Evolutionary conservation across 2,888 invertebrate genomes (phyloP), one percentile per base, ranked within the genome.

Genomic region (Drosophila mettleri): DNA sequence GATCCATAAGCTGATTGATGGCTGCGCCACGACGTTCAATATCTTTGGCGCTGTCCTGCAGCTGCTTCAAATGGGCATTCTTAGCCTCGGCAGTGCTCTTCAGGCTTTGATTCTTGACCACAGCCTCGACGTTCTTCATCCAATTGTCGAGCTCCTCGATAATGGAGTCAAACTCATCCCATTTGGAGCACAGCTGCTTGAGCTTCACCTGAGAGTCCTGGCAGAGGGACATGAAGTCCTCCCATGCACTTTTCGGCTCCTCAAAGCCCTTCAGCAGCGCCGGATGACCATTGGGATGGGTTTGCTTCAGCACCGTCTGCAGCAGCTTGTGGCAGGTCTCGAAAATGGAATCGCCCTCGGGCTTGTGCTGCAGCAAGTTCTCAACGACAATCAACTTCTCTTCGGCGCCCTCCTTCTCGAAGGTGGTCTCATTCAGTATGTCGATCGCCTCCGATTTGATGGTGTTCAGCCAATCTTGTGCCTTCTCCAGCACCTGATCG

Each of bases 61-160:
- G 93, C 91, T 96, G 97, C 58, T 95, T 94, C 55, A 97, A 93
- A 91, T 98, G 96, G 9, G 94, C 93, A 71, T 94, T 93, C 92
- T 98, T 98, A 2, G 97, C 94, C 78, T 96, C 96, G 33, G 97
- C 94, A 4, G 96, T 96, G 87, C 95, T 97, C 91, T 97, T 97
- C 2, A 98, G 93, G 76, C 97, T 96, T 92, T 97, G 97, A 90
- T 98, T 97, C 91, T 98, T 96, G 0, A 98, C 94, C 89, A 96
- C 95, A 51, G 94, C 94, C 92, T 98, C 98, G 89, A 96, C 96
- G 53, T 95, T 94, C 90, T 96, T 97, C 52, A 97, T 93, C 98
- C 98, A 98, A 49, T 94, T 94, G 86, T 96, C 96, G 2, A 98
- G 93, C 62, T 94, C 94, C 74, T 97, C 96, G 33, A 97, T 94